Conservation (phyloP, 2,888 invertebrate genomes). For the Listrodromus nycthemerus region DNA sequence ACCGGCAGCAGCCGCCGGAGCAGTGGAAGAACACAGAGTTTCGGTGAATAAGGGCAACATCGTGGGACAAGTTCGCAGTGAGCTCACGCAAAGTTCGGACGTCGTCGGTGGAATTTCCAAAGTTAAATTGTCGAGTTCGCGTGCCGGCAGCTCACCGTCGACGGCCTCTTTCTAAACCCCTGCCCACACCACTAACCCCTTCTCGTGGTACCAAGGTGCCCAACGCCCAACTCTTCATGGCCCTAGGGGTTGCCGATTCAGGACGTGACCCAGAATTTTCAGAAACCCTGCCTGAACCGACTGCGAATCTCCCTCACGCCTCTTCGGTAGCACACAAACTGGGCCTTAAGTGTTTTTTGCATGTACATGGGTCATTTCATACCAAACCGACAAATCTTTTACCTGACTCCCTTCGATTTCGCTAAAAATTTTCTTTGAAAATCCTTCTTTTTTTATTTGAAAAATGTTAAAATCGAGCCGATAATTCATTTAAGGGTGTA, state of each 20-base stretch:
- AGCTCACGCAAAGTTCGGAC: constrained; percentile 67
- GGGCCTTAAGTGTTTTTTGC: neutral
- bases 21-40: constrained; percentile 49
- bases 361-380: too few species aligned
- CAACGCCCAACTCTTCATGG: constrained; percentile 26
- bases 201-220: constrained; percentile 2
- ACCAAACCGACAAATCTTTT: too few species aligned
- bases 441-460: too few species aligned
- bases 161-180: constrained; percentile 5
- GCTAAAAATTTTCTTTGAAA: too few species aligned
- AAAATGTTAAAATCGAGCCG: too few species aligned
- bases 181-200: neutral
- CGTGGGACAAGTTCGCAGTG: constrained; percentile 78
- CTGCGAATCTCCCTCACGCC: too few species aligned
- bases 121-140: constrained; percentile 69
- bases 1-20: constrained; percentile 16
- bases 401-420: too few species aligned
- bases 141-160: constrained; percentile 57
- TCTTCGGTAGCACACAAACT: neutral
- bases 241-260: constrained; percentile 60
- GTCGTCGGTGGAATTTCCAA: constrained; percentile 66
- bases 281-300: constrained; percentile 16
- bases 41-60: constrained; percentile 78
- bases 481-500: too few species aligned
- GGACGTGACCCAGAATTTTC: constrained; percentile 67